Base-by-base conservation (phyloP, 1,140 invertebrate genomes). In the Pseudomyrmex concolor region DNA sequence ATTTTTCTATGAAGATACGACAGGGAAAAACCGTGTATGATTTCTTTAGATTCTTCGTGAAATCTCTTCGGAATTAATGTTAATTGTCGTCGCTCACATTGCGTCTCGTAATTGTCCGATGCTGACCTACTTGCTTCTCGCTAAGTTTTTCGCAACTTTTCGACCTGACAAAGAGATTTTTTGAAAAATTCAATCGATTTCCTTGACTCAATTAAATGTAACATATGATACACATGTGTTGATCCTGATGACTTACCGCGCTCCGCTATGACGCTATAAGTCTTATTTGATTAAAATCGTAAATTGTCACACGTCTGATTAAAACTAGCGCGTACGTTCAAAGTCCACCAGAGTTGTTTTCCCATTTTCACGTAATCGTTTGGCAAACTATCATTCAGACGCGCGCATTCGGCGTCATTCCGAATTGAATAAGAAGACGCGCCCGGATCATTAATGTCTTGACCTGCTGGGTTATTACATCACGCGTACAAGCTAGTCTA, bases 301-400 rank as follows among this genome's bases (percentile, higher is more conserved):
- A 70, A 68, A 80, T 84, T 86, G 13, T n/a, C 12, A 45, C 45
- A 17, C n/a, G 85, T 43, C 12, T 5, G 17, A 55, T 43, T 34
- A 17, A 55, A 86, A 67, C 48, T 22, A 55, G 59, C 15, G 55
- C 13, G 10, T 17, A 5, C 17, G 85, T 68, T 1, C 86, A 80
- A 87, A 87, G 85, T 87, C 85, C 86, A 84, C 25, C 34, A 34
- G 2, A 48, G 77, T 68, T 63, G 80, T 80, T 84, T 86, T 73
- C 19, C 68, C 74, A 86, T 78, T 87, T 87, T 50, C 50, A 55
- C 19, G 50, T 54, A 50, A 34, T 67, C 68, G 25, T 80, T 87
- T 70, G 82, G 74, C 68, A 60, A 70, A 68, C 66, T 48, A 22
- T 8, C 19, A 45, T n/a, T 9, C 72, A 50, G 54, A 2, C 55